phyloP scores from a whole-genome alignment of 2,888 invertebrate species.

The Metallyticus violacea region DNA sequence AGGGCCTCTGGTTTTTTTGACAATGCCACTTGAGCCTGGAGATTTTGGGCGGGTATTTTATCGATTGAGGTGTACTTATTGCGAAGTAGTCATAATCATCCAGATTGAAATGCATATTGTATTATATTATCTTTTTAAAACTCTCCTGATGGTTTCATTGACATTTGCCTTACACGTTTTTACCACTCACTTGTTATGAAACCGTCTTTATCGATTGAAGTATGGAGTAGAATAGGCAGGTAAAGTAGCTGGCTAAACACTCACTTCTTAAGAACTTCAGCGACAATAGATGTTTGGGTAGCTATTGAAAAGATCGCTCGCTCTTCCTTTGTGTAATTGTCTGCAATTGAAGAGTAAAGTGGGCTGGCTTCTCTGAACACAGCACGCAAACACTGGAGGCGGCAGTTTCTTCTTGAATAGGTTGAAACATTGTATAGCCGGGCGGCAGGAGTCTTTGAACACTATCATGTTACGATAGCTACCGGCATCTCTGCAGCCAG shows the following conservation, averaged over 20 bases:
- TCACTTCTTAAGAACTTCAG: not conserved
- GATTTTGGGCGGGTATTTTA: too few species aligned
- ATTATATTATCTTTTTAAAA: too few species aligned
- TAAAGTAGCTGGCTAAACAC: too few species aligned
- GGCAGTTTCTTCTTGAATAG: constrained; percentile 4
- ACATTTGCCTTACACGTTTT: too few species aligned
- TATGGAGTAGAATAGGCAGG: not conserved
- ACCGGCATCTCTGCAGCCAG: not conserved
- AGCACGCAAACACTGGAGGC: not conserved
- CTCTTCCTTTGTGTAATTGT: not conserved
- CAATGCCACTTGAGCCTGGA: too few species aligned
- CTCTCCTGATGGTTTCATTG: too few species aligned
- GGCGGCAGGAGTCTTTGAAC: not conserved
- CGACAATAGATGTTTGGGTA: not conserved
- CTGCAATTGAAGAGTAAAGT: not conserved
- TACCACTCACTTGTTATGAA: too few species aligned
- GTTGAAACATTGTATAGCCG: not conserved
- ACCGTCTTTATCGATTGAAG: too few species aligned
- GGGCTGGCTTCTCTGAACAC: not conserved
- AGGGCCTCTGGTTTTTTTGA: too few species aligned
- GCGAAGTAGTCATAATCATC: too few species aligned
- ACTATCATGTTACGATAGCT: not conserved
- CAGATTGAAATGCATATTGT: too few species aligned
- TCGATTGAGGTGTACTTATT: too few species aligned
- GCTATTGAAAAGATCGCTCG: not conserved